These are phyloP conservation scores for Spizaetus ornatus DNA, from an alignment of 2,113 vertebrate genomes.

Conservation along the genomic window DNA sequence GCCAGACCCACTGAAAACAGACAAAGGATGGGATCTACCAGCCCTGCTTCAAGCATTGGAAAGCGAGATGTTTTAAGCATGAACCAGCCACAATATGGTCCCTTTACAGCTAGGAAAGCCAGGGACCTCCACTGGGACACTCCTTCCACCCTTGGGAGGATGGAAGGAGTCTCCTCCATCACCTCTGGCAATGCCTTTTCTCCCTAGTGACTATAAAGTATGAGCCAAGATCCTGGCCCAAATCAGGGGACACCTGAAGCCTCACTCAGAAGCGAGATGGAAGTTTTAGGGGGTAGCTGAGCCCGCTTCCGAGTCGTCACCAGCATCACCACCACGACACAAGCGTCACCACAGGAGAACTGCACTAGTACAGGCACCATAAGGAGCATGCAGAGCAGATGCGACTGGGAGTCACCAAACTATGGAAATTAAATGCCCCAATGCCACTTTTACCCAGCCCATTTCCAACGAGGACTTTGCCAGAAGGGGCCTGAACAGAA, in stretches of 20 bases:
- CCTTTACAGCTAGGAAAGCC: neutral
- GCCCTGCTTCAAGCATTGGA: neutral
- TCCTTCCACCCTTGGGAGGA: neutral
- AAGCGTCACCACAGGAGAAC: neutral
- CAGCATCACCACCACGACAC: neutral
- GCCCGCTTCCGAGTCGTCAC: neutral
- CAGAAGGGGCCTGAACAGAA: neutral
- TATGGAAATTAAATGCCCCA: neutral
- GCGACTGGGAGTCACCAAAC: neutral
- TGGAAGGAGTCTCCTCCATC: neutral
- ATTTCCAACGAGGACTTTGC: neutral
- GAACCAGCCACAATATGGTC: neutral
- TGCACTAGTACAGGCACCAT: neutral
- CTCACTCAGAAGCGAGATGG: neutral
- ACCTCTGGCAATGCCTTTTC: neutral
- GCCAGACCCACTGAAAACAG: neutral
- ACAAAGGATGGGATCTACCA: neutral
- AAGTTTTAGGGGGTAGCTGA: neutral
- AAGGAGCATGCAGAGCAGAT: neutral
- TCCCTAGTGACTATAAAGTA: neutral
- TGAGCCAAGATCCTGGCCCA: neutral
- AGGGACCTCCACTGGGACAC: neutral
- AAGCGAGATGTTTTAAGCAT: neutral
- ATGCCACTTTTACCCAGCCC: neutral
- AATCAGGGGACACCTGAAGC: neutral